phyloP scores from a whole-genome alignment of 2,113 vertebrate species.

The Passer domesticus region DNA sequence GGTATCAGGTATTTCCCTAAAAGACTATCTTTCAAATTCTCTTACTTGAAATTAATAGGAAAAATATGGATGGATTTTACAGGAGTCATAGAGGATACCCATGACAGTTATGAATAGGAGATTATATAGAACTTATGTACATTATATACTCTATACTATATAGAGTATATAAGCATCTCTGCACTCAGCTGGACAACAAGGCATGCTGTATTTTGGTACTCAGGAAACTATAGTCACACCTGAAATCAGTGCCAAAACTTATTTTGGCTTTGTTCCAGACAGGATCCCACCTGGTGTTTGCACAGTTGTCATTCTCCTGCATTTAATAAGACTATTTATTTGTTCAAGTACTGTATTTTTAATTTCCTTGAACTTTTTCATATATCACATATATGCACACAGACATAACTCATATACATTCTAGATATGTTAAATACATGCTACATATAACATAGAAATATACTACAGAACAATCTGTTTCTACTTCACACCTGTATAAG shows the following conservation, averaged over 20 bases:
- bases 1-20: neutral
- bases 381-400: neutral
- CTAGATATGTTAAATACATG: neutral
- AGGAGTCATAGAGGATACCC: neutral
- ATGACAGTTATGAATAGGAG: neutral
- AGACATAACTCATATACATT: neutral
- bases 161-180: neutral
- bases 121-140: neutral
- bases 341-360: neutral
- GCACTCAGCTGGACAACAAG: neutral
- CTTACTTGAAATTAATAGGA: neutral
- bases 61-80: neutral
- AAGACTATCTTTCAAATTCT: neutral
- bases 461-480: neutral
- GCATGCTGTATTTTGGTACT: neutral
- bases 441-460: neutral
- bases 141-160: neutral
- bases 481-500: neutral
- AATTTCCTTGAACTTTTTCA: conserved; percentile 9
- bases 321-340: conserved; percentile 4
- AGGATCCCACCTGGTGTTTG: conserved; percentile 13
- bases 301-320: neutral
- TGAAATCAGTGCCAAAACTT: neutral
- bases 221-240: neutral
- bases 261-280: neutral